Conservation (phyloP, 2,888 invertebrate genomes). For the Urechis unicinctus region DNA sequence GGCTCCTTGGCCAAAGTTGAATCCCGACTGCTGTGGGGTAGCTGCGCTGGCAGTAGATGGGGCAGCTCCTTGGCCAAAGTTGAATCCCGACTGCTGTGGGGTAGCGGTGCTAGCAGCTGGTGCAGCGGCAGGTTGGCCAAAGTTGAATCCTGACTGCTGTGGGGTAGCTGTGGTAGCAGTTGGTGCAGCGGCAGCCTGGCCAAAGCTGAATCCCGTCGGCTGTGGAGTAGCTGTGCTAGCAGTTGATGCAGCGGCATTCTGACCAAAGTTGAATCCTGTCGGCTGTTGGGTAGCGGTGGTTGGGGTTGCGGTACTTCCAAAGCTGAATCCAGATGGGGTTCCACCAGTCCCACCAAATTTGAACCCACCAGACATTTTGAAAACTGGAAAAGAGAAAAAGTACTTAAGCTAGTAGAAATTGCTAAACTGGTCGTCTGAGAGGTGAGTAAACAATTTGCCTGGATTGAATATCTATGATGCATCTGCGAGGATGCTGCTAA, state of each 20-base stretch:
- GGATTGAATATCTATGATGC: too few relatives aligned
- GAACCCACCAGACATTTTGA: too few relatives aligned
- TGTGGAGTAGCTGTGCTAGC: neutral
- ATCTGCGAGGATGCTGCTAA: too few relatives aligned
- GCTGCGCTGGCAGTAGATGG: neutral
- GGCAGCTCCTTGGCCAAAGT: neutral
- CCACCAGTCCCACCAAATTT: neutral
- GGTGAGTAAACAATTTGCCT: too few relatives aligned
- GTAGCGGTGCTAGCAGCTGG: neutral
- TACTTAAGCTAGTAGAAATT: too few relatives aligned
- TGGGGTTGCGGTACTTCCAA: neutral
- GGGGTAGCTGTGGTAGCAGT: neutral
- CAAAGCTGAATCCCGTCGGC: neutral
- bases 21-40: neutral
- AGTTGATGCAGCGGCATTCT: neutral
- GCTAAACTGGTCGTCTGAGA: too few relatives aligned
- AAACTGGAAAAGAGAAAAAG: too few relatives aligned
- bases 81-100: neutral
- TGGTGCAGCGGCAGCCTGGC: neutral
- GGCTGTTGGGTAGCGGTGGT: neutral
- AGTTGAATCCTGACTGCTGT: neutral
- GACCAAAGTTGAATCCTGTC: neutral
- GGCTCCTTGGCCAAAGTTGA: neutral
- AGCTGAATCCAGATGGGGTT: too few relatives aligned
- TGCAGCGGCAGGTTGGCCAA: neutral